Percentiles rank a stretch among this genome's conserved stretches.
Evolutionary conservation across 1,140 invertebrate genomes (phyloP).

Genomic region (Pseudomyrmex flavicornis): DNA sequence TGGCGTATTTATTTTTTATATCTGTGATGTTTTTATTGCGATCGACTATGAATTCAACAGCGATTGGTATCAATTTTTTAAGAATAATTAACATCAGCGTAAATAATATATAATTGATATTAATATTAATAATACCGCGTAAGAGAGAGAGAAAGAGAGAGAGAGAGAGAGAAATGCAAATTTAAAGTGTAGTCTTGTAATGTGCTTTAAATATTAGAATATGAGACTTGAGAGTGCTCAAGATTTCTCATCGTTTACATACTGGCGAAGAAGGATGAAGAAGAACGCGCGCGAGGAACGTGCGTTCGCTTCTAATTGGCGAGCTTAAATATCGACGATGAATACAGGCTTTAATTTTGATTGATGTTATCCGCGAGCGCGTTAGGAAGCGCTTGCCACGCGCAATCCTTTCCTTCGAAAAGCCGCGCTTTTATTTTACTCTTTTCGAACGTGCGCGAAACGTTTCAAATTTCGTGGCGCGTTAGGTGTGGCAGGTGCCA

Average conservation of each 20-base stretch:
- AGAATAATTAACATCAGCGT: not conserved
- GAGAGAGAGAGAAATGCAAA: not conserved
- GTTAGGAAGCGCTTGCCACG: constrained; percentile 19
- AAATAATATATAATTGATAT: no score
- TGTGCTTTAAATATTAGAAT: not conserved
- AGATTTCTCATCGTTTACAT: constrained; percentile 31
- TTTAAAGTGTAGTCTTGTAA: not conserved
- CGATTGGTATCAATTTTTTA: not conserved
- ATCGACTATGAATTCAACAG: not conserved
- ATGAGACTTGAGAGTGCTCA: not conserved
- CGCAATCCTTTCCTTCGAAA: constrained; percentile 6
- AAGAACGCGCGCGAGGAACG: constrained; percentile 19
- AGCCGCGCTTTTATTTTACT: constrained; percentile 29
- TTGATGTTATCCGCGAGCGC: constrained; percentile 57
- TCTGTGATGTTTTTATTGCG: not conserved
- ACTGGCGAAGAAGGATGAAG: not conserved
- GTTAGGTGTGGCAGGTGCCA: constrained; percentile 46
- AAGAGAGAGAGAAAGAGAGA: no score
- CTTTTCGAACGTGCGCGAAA: constrained; percentile 31
- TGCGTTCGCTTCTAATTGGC: constrained; percentile 45
- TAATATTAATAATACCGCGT: no score
- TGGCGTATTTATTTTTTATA: not conserved
- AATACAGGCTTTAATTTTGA: constrained; percentile 69
- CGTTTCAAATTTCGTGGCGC: constrained; percentile 44
- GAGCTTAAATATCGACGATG: constrained; percentile 40